Evolutionary conservation across 1,140 invertebrate species (phyloP), one percentile per base, ranked within the genome.

Genomic region (Pachypsylla venusta): DNA sequence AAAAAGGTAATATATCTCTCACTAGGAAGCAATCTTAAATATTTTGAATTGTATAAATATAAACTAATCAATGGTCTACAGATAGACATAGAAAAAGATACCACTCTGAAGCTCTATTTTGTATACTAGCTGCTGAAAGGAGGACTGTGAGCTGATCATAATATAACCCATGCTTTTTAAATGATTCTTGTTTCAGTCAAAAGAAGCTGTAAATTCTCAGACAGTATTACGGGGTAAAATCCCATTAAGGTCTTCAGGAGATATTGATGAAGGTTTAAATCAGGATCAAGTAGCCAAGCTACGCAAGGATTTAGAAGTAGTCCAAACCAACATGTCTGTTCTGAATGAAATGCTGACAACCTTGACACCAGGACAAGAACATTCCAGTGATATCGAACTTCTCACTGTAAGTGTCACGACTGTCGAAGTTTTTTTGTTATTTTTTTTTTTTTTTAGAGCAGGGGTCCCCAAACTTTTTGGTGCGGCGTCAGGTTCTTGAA

Each of bases 341-440:
- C 81, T 98, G 69, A 83, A 83, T 28, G 95, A 98, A 73, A 95
- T 98, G 89, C 74, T 99, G 16, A 85, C 81, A 61, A 90, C 96
- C 71, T 73, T 98, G 55, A 82, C 74, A 63, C 87, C 81, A 59
- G 80, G 79, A 53, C 77, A 82, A 68, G 84, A 88, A 64, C 77
- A 79, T 63, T 71, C 73, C n/a, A 75, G 74, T 59, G 79, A 81
- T 67, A 68, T 79, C 26, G 75, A 79, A 61, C 66, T 81, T 28
- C 71, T 81, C 20, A 75, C 78, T 60, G 78, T 79, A 62, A 70
- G 68, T 67, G 57, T n/a, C n/a, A n/a, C n/a, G n/a, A n/a, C n/a
- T n/a, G n/a, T n/a, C n/a, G n/a, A n/a, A n/a, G n/a, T n/a, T n/a
- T n/a, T n/a, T n/a, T n/a, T n/a, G n/a, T n/a, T n/a, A n/a, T n/a